Percentiles rank a stretch among this genome's conserved stretches.
phyloP scores from a whole-genome alignment of 2,113 vertebrate species.

The Syrrhaptes paradoxus region DNA sequence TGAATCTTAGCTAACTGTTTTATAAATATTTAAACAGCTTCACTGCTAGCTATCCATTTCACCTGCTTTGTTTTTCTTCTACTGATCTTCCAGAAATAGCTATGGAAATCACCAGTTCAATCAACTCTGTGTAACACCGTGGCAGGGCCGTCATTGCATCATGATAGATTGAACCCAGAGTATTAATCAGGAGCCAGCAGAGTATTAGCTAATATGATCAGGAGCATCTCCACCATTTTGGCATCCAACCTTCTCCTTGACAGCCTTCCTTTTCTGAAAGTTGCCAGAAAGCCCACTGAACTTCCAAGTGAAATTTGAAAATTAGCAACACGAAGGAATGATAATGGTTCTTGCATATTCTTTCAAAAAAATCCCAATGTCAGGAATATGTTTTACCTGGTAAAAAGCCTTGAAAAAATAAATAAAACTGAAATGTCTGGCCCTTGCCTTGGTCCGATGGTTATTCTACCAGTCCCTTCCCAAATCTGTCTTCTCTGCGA shows the following conservation, averaged over 20 bases:
- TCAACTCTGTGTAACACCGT: not conserved
- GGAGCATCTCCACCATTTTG: not conserved
- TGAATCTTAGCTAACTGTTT: conserved; percentile 47
- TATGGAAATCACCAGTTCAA: not conserved
- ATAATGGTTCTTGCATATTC: rapidly evolving
- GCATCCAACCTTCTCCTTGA: not conserved
- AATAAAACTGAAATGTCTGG: too few relatives aligned
- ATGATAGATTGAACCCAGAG: not conserved
- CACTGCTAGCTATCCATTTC: not conserved
- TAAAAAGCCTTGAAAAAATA: not conserved
- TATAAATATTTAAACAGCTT: conserved; percentile 60
- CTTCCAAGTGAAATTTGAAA: not conserved
- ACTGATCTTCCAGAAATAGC: not conserved
- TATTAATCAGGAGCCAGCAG: not conserved
- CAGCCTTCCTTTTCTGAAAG: not conserved
- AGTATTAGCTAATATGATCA: not conserved
- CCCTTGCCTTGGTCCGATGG: not conserved
- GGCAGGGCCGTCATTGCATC: not conserved
- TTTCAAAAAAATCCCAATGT: not conserved
- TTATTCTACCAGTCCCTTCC: not conserved
- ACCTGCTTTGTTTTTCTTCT: conserved; percentile 53
- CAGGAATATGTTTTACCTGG: not conserved
- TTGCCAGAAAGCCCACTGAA: not conserved
- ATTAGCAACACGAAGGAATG: not conserved
- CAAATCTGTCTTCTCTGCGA: not conserved